A percentile compares a stretch with the other conserved stretches of the same genome.
phyloP scores from a whole-genome alignment of 2,888 invertebrate species.

The Pyrgus malvae region DNA sequence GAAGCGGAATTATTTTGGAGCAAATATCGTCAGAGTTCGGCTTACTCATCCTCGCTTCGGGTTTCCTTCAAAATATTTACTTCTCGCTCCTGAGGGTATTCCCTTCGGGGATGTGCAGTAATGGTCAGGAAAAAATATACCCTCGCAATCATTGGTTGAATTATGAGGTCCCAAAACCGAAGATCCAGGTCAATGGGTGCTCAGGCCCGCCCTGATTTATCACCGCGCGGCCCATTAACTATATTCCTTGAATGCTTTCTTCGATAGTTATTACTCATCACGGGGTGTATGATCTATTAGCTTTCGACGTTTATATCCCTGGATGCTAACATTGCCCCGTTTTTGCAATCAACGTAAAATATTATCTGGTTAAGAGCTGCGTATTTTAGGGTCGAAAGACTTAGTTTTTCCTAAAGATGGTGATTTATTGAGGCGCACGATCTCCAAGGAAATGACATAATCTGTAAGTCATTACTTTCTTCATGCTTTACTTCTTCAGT shows the following conservation, averaged over 20 bases:
- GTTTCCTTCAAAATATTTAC: conserved; percentile 23
- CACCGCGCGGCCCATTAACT: conserved; percentile 32
- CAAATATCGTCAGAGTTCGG: conserved; percentile 36
- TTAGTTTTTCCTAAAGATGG: neutral
- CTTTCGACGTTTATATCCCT: conserved; percentile 7
- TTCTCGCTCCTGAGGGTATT: conserved; percentile 30
- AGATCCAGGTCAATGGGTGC: conserved; percentile 51
- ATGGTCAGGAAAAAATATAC: conserved; percentile 36
- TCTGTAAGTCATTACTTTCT: conserved; percentile 3
- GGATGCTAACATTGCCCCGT: conserved; percentile 5
- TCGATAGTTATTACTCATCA: conserved; percentile 30
- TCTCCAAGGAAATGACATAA: neutral
- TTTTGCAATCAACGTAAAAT: conserved; percentile 11
- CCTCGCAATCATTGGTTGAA: conserved; percentile 45
- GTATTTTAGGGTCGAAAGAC: neutral
- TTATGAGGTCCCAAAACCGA: conserved; percentile 46
- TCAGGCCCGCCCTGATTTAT: conserved; percentile 48
- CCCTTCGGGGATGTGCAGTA: conserved; percentile 31
- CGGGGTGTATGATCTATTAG: conserved; percentile 25
- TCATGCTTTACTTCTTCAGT: too few relatives aligned
- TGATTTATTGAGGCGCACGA: neutral
- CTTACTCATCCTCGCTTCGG: conserved; percentile 25
- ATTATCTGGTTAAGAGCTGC: conserved; percentile 6
- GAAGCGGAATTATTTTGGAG: conserved; percentile 34
- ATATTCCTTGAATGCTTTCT: conserved; percentile 19